Percentiles rank a stretch among this genome's conserved stretches.
Conservation (phyloP, 2,888 invertebrate species). For the Anodontia alba region DNA sequence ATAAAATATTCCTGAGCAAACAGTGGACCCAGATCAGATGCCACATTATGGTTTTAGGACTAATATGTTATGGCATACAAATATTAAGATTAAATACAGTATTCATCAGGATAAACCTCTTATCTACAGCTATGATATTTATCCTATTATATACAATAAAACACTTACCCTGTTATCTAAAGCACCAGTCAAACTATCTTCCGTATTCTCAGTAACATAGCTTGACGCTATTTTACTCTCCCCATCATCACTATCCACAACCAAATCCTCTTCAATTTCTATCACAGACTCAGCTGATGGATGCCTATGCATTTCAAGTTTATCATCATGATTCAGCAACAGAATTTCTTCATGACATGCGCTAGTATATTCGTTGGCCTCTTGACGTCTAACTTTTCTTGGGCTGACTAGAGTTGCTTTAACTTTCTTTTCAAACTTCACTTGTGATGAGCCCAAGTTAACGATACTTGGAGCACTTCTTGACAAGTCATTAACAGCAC, state of each 20-base stretch:
- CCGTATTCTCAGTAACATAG: conserved; percentile 81
- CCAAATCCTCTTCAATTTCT: conserved; percentile 26
- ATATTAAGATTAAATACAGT: too few relatives aligned
- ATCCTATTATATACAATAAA: not conserved
- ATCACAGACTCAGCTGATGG: conserved; percentile 49
- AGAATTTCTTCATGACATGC: conserved; percentile 43
- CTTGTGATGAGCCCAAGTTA: conserved; percentile 77
- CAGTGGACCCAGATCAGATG: too few relatives aligned
- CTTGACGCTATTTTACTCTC: conserved; percentile 81
- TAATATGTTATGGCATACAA: too few relatives aligned
- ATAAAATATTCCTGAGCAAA: too few relatives aligned
- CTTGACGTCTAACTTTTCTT: conserved; percentile 40
- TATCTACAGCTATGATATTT: too few relatives aligned
- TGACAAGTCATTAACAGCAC: not conserved
- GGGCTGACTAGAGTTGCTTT: conserved; percentile 60
- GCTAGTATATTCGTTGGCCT: not conserved
- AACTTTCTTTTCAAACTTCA: conserved; percentile 73
- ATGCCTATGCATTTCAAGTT: conserved; percentile 6
- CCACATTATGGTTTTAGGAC: too few relatives aligned
- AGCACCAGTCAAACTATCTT: conserved; percentile 81
- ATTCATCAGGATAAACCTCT: too few relatives aligned
- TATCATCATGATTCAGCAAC: conserved; percentile 33
- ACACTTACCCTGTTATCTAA: conserved; percentile 80
- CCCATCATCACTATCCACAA: conserved; percentile 57
- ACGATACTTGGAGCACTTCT: conserved; percentile 78